These are phyloP conservation scores for Hetaerina titia DNA, from an alignment of 2,888 invertebrate species.

Conservation along the genomic window DNA sequence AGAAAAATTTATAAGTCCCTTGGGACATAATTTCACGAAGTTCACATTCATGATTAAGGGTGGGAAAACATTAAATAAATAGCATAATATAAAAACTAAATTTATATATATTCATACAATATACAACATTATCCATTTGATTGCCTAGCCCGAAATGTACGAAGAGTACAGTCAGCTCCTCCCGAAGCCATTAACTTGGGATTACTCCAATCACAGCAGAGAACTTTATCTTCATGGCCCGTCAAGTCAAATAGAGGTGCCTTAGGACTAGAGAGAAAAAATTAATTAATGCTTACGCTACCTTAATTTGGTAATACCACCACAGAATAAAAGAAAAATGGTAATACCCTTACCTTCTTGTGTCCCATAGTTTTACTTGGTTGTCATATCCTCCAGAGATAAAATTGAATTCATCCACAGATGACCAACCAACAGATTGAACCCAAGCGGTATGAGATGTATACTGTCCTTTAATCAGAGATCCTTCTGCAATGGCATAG, in stretches of 20 bases:
- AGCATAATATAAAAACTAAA: not conserved
- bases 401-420: constrained; percentile 89
- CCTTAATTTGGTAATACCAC: not conserved
- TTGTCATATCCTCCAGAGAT: constrained; percentile 96
- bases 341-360: constrained; percentile 83
- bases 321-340: not conserved
- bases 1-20: too few species aligned
- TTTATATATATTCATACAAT: not conserved
- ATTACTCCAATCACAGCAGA: constrained; percentile 97
- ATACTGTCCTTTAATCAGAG: constrained; percentile 92
- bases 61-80: not conserved
- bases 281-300: not conserved
- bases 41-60: too few species aligned
- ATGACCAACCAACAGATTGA: constrained; percentile 93
- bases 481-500: constrained; percentile 83
- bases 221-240: constrained; percentile 95
- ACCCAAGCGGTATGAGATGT: constrained; percentile 96
- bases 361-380: constrained; percentile 97
- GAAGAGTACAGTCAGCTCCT: constrained; percentile 94
- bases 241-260: constrained; percentile 94
- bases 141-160: constrained; percentile 88
- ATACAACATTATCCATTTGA: constrained; percentile 16
- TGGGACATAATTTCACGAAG: too few species aligned
- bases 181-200: constrained; percentile 93
- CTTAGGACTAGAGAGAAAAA: constrained; percentile 83